Conservation (phyloP, 1,140 invertebrate genomes). For the Phenacoccus solenopsis region DNA sequence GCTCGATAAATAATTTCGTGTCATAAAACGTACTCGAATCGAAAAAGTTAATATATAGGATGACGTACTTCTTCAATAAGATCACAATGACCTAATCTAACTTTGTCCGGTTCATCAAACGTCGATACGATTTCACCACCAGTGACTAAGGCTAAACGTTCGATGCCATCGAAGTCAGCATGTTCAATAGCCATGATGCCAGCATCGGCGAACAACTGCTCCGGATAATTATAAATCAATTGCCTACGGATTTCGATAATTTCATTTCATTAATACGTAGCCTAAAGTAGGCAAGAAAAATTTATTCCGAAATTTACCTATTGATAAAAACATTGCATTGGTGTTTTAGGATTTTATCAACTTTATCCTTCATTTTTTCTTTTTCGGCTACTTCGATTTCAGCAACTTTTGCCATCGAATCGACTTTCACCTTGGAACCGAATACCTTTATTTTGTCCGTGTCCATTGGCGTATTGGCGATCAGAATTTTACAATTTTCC, state of each 20-base stretch:
- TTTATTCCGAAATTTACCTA: conserved; percentile 51
- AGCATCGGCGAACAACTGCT: conserved; percentile 97
- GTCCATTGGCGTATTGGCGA: conserved; percentile 99
- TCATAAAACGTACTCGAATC: too few relatives aligned
- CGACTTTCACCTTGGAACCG: conserved; percentile 92
- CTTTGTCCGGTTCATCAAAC: conserved; percentile 83
- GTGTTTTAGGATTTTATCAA: conserved; percentile 91
- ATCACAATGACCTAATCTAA: conserved; percentile 88
- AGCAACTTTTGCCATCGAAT: conserved; percentile 95
- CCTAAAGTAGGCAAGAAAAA: too few relatives aligned
- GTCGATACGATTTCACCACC: conserved; percentile 98
- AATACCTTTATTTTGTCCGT: conserved; percentile 99
- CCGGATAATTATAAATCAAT: conserved; percentile 99
- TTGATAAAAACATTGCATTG: conserved; percentile 99
- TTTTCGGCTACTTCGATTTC: conserved; percentile 96
- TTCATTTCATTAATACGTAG: not conserved
- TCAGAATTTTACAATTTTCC: conserved; percentile 82
- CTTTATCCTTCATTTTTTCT: conserved; percentile 99
- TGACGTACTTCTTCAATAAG: conserved; percentile 69
- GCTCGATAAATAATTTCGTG: not conserved
- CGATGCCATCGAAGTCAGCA: conserved; percentile 99
- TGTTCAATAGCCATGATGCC: conserved; percentile 99
- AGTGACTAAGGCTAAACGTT: conserved; percentile 89
- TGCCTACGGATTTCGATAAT: conserved; percentile 49
- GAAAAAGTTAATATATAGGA: too few relatives aligned